Evolutionary conservation across 35 echinoderm and acorn worm genomes (phyloP), one percentile per base, ranked within the genome.

Genomic region (Apostichopus parvimensis): DNA sequence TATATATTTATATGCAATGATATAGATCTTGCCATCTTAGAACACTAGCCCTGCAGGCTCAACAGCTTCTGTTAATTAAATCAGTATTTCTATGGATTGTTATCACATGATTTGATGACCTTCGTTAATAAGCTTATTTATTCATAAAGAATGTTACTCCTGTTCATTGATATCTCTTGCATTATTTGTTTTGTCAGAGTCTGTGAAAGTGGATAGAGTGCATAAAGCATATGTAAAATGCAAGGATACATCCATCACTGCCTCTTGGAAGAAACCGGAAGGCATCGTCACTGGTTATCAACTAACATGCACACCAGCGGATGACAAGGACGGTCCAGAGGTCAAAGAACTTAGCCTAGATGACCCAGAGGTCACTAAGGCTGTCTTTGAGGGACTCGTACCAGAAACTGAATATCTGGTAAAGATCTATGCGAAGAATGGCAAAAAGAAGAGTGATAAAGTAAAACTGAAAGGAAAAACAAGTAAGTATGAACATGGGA

Each of bases 211-310:
- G 56, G 60, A 88, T 21, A 87, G 87, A 64, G 92, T 96, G 0
- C 80, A 78, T 7, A 93, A 97, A 78, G 95, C 88, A 75, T 57
- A 60, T 21, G 85, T 93, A 10, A 26, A 85, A 26, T 82, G 87
- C 76, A 91, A 87, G 72, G 55, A 26, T 23, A 95, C 80, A 21
- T 92, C 80, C 20, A 54, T 97, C 52, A 90, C 91, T 15, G 88
- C 91, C 76, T 81, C 93, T 1, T 97, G 95, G 95, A 92, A 97
- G 70, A 97, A 97, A 86, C 95, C 95, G 4, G 83, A 93, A 75
- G 93, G 92, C 71, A 76, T 77, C 70, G 56, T 92, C 58, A 94
- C 93, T 70, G 95, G 93, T 13, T 97, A 94, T 65, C 72, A 92
- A 24, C 54, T 97, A 18, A 93, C 80, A n/a, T 95, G 93, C 75